Evolutionary conservation across 2,797 vertebrate species (phyloP).

Genomic region (Semaprochilodus insignis): DNA sequence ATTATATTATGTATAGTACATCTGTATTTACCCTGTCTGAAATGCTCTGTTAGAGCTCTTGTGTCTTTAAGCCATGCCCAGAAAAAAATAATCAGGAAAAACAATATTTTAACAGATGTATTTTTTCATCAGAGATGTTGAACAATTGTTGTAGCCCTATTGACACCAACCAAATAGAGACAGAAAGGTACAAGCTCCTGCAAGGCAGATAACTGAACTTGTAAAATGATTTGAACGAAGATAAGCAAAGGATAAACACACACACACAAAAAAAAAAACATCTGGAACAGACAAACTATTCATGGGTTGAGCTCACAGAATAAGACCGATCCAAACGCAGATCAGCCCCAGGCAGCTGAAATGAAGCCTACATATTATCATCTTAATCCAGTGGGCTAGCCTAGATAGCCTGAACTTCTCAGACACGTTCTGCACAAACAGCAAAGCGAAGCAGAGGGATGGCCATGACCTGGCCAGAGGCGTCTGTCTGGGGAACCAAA

Average conservation of each 20-base stretch:
- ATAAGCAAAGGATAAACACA: not conserved
- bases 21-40: no score
- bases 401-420: not conserved
- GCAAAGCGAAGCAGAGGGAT: not conserved
- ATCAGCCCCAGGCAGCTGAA: not conserved
- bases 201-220: not conserved
- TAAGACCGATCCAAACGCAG: not conserved
- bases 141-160: not conserved
- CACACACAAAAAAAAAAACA: not conserved
- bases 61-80: no score
- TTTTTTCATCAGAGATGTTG: no score
- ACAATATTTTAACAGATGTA: no score
- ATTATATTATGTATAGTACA: no score
- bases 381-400: not conserved
- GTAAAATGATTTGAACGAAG: slow-evolving; percentile 39
- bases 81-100: no score
- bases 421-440: not conserved
- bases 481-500: not conserved
- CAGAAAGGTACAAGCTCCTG: not conserved
- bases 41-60: no score
- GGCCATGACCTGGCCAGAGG: not conserved
- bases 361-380: not conserved
- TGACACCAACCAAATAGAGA: not conserved
- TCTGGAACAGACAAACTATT: not conserved
- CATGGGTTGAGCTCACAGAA: not conserved